These are phyloP conservation scores for Corythaixoides concolor DNA, from an alignment of 2,113 vertebrate species.

Conservation along the genomic window DNA sequence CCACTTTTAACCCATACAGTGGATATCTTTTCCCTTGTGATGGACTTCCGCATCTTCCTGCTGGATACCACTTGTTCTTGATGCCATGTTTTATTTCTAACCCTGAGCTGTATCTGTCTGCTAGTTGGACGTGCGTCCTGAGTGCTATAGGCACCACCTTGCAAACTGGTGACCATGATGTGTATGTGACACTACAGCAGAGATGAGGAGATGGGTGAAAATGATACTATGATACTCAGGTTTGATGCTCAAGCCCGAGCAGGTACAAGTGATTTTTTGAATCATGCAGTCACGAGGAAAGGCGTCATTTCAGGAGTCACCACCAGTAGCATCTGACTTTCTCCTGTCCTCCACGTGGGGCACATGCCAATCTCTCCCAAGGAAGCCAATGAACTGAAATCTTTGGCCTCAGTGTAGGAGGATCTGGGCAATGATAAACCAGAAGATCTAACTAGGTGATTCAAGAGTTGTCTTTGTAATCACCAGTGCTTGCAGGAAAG, in stretches of 20 bases:
- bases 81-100: not conserved
- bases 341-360: not conserved
- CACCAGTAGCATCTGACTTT: not conserved
- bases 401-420: not conserved
- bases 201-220: not conserved
- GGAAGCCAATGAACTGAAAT: not conserved
- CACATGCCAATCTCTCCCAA: accelerated
- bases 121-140: not conserved
- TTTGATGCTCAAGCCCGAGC: not conserved
- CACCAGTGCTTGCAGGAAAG: not conserved
- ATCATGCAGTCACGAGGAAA: not conserved
- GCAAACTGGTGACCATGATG: not conserved
- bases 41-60: not conserved
- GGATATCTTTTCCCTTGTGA: not conserved
- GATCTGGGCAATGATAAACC: not conserved
- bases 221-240: not conserved
- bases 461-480: not conserved
- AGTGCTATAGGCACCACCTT: not conserved
- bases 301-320: not conserved
- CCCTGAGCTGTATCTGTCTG: not conserved
- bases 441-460: not conserved
- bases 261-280: not conserved
- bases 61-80: not conserved
- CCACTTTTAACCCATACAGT: not conserved
- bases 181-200: not conserved